phyloP scores from a whole-genome alignment of 2,888 invertebrate genomes.

The Quadriops clusia region DNA sequence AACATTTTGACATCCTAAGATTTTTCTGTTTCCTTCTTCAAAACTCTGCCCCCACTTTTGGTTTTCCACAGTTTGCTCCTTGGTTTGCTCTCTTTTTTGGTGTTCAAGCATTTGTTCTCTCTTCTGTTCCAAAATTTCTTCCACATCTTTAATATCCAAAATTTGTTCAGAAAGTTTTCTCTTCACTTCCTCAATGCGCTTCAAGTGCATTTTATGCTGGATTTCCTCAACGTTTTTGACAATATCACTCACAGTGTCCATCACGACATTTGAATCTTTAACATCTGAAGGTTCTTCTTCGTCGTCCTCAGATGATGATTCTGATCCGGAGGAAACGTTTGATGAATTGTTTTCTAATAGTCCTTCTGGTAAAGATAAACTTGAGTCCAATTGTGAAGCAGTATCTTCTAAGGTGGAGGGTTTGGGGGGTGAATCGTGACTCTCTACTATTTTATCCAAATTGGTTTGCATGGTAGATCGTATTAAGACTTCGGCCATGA shows the following conservation, averaged over 20 bases:
- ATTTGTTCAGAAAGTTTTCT: no score
- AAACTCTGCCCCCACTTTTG: no score
- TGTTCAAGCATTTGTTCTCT: no score
- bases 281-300: constrained; percentile 29
- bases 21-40: no score
- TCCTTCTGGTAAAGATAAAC: constrained; percentile 14
- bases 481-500: constrained; percentile 55
- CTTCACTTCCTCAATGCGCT: no score
- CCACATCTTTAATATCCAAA: no score
- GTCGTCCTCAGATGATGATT: constrained; percentile 20
- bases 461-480: constrained; percentile 50
- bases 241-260: constrained; percentile 47
- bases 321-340: constrained; percentile 13
- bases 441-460: constrained; percentile 46
- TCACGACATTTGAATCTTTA: constrained; percentile 31
- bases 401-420: constrained; percentile 2
- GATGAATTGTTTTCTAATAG: constrained; percentile 13
- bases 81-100: no score
- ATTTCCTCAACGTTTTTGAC: constrained; percentile 40
- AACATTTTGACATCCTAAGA: no score
- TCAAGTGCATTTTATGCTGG: no score
- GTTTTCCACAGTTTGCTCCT: no score
- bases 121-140: no score
- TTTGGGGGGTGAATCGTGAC: constrained; percentile 15
- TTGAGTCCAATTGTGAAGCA: constrained; percentile 9